phyloP scores from a whole-genome alignment of 2,113 vertebrate species.

The Vulpes vulpes region DNA sequence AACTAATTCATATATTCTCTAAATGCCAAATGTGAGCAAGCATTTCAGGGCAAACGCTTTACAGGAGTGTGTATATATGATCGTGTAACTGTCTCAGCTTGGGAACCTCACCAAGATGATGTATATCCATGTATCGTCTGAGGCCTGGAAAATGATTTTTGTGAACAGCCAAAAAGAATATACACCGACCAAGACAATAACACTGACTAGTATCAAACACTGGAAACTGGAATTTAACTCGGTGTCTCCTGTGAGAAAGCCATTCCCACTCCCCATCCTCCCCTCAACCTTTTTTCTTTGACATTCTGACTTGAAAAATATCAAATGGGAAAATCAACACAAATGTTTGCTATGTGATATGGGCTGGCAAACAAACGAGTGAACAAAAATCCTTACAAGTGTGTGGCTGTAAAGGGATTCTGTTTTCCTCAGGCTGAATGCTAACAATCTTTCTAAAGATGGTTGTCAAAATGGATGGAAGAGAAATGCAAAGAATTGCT shows the following conservation, averaged over 20 bases:
- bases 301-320: conserved; percentile 54
- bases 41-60: fast-evolving
- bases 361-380: background rate
- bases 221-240: background rate
- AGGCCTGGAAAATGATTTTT: background rate
- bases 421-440: background rate
- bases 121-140: fast-evolving
- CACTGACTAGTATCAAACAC: background rate
- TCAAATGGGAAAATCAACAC: background rate
- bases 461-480: background rate
- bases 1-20: background rate
- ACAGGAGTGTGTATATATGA: fast-evolving
- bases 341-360: background rate
- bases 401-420: background rate
- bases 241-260: background rate
- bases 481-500: background rate
- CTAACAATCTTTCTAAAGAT: background rate
- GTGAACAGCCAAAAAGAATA: background rate
- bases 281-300: background rate
- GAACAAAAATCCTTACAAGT: background rate
- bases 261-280: too few relatives aligned
- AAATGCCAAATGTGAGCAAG: background rate
- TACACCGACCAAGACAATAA: background rate
- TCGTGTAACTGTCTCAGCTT: background rate
- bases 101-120: background rate